Conservation (phyloP, 2,797 vertebrate species). For the Molossus molossus region DNA sequence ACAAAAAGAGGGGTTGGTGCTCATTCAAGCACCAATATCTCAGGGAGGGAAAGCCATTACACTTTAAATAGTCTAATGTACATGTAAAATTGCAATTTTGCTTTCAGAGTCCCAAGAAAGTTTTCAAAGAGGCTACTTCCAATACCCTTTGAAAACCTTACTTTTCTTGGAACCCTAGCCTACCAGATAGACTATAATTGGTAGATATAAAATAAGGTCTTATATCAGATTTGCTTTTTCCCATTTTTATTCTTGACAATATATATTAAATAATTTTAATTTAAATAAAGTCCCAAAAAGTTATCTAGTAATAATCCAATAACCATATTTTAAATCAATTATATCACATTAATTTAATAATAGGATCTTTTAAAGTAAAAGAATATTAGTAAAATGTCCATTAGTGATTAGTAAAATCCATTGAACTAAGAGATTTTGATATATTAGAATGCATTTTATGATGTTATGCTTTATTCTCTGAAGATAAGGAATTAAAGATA, state of each 20-base stretch:
- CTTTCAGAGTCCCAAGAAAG: background rate
- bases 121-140: constrained; percentile 8
- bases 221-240: background rate
- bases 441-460: background rate
- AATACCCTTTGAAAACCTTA: background rate
- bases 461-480: background rate
- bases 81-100: background rate
- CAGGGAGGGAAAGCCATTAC: background rate
- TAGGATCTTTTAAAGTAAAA: constrained; percentile 15
- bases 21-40: background rate
- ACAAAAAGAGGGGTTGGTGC: background rate
- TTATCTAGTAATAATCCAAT: background rate
- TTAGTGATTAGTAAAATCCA: background rate
- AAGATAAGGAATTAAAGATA: constrained; percentile 14
- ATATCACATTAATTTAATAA: background rate
- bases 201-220: background rate
- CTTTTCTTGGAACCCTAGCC: background rate
- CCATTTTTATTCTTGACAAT: background rate
- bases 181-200: background rate
- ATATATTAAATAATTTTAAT: constrained; percentile 45
- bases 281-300: constrained; percentile 53
- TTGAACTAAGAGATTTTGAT: constrained; percentile 4
- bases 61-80: background rate
- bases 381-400: background rate
- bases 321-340: constrained; percentile 1